A percentile compares a stretch with the other conserved stretches of the same genome.
phyloP scores from a whole-genome alignment of 2,113 vertebrate genomes.

The Isichthys henryi region DNA sequence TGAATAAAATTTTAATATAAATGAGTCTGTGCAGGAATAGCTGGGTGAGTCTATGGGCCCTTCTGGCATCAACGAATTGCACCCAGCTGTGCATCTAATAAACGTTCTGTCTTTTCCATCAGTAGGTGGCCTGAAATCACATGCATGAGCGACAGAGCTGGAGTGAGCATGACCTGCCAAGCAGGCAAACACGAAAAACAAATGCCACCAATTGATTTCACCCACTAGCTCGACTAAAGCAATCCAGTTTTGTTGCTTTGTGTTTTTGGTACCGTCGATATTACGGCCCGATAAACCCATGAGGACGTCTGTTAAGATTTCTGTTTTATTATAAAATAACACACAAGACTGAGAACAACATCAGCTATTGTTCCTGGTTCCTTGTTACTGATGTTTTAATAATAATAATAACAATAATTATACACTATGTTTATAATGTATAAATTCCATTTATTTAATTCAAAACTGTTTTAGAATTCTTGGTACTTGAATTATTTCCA shows the following conservation, averaged over 20 bases:
- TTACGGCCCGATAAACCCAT: not conserved
- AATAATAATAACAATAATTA: not conserved
- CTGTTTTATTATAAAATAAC: not conserved
- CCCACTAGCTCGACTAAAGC: not conserved
- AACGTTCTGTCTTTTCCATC: not conserved
- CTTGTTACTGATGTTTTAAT: not conserved
- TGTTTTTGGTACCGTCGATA: not conserved
- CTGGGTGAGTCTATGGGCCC: not conserved
- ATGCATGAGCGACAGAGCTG: not conserved
- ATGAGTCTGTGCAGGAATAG: not conserved
- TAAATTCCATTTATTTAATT: not conserved
- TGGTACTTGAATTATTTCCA: not conserved
- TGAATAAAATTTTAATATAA: constrained; percentile 5
- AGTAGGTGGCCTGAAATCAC: not conserved
- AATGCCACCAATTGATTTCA: not conserved
- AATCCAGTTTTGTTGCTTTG: not conserved
- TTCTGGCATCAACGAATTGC: not conserved
- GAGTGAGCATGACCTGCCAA: not conserved
- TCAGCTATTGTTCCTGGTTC: not conserved
- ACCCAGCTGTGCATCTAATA: not conserved
- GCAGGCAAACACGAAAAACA: not conserved
- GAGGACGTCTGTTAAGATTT: not conserved
- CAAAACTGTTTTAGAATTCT: not conserved
- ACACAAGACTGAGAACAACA: not conserved
- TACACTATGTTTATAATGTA: not conserved